These are phyloP conservation scores for Lerema accius DNA, from an alignment of 1,140 invertebrate species.

Conservation along the genomic window DNA sequence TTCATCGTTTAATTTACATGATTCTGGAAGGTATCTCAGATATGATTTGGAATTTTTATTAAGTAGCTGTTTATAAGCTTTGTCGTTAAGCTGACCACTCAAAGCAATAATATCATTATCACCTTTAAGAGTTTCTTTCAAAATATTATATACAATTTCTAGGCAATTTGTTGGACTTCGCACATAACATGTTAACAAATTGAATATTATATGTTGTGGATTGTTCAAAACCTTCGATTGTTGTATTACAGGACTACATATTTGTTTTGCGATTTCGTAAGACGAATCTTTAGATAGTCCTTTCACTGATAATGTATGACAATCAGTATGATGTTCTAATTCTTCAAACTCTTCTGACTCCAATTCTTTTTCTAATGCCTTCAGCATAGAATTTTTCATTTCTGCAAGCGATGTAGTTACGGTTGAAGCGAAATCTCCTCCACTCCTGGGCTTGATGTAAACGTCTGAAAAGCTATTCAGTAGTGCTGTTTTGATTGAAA, in stretches of 20 bases:
- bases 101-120: slow-evolving; percentile 30
- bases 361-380: slow-evolving; percentile 59
- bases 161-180: slow-evolving; percentile 48
- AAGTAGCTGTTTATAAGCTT: slow-evolving; percentile 36
- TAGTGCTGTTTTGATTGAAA: slow-evolving; percentile 81
- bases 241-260: slow-evolving; percentile 47
- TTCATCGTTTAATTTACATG: slow-evolving; percentile 40
- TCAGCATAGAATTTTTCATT: slow-evolving; percentile 77
- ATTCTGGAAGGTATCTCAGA: slow-evolving; percentile 61
- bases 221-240: slow-evolving; percentile 38
- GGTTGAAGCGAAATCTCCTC: slow-evolving; percentile 77
- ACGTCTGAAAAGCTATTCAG: slow-evolving; percentile 85
- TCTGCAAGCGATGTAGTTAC: slow-evolving; percentile 67
- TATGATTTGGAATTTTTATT: slow-evolving; percentile 36
- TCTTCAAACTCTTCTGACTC: slow-evolving; percentile 42
- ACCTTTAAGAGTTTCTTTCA: slow-evolving; percentile 39
- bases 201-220: slow-evolving; percentile 40
- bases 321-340: slow-evolving; percentile 24
- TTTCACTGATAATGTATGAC: slow-evolving; percentile 63
- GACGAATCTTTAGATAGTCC: slow-evolving; percentile 57
- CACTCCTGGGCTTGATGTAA: slow-evolving; percentile 86
- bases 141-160: slow-evolving; percentile 36
- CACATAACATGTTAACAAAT: slow-evolving; percentile 51
- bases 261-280: slow-evolving; percentile 60
- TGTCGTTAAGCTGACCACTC: slow-evolving; percentile 43